Evolutionary conservation across 2,888 invertebrate genomes (phyloP).

Genomic region (Apodemia duryi): DNA sequence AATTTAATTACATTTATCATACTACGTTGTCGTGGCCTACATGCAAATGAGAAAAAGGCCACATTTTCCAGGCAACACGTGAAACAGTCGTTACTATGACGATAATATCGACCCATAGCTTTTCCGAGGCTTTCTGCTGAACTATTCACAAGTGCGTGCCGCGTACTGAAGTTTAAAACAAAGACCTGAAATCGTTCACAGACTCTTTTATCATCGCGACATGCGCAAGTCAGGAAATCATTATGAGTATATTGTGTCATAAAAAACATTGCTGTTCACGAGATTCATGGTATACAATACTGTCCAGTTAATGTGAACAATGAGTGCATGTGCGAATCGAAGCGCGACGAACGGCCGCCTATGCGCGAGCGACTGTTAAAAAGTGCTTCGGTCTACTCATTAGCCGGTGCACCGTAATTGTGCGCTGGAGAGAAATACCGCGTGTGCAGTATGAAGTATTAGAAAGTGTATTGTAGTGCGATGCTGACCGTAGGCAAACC

Average conservation of each 20-base stretch:
- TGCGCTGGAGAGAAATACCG: conserved; percentile 56
- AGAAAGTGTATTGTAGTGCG: conserved; percentile 69
- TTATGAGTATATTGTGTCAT: conserved; percentile 30
- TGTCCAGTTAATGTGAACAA: conserved; percentile 59
- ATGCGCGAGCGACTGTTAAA: conserved; percentile 66
- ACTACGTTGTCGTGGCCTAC: conserved; percentile 52
- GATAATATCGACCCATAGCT: conserved; percentile 74
- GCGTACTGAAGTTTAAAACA: conserved; percentile 71
- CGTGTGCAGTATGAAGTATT: conserved; percentile 69
- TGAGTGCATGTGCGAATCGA: conserved; percentile 69
- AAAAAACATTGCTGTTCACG: conserved; percentile 39
- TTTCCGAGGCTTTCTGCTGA: conserved; percentile 73
- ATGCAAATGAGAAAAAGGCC: conserved; percentile 69
- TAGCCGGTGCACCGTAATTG: conserved; percentile 72
- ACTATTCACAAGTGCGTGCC: conserved; percentile 63
- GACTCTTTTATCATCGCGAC: conserved; percentile 22
- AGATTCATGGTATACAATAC: conserved; percentile 39
- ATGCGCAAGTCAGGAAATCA: conserved; percentile 25
- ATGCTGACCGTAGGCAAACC: conserved; percentile 75
- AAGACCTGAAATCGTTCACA: conserved; percentile 49
- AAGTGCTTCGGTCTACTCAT: conserved; percentile 59
- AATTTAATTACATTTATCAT: conserved; percentile 10
- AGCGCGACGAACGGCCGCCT: conserved; percentile 59
- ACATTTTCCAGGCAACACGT: conserved; percentile 57
- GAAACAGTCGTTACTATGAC: conserved; percentile 73